phyloP scores from a whole-genome alignment of 1,140 invertebrate species.

The Drosophila oshimai region DNA sequence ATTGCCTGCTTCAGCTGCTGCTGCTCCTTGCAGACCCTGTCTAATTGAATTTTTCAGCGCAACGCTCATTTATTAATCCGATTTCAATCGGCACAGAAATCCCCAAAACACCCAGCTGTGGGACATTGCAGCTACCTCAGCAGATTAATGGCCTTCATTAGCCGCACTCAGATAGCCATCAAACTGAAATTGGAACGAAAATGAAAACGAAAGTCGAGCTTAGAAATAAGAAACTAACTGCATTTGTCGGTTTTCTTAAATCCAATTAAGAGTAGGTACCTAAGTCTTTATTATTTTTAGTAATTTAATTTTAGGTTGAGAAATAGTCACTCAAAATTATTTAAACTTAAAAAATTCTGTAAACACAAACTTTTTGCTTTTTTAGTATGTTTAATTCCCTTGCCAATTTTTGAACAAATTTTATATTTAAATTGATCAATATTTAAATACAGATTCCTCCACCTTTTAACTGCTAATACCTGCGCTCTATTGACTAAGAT shows the following conservation, averaged over 20 bases:
- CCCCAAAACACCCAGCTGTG: conserved; percentile 31
- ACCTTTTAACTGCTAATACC: neutral
- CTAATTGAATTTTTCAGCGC: conserved; percentile 72
- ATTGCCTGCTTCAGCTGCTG: neutral
- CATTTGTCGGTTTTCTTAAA: too few species aligned
- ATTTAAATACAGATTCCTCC: too few species aligned
- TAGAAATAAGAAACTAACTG: conserved; percentile 2
- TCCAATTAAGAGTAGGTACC: too few species aligned
- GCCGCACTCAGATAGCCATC: conserved; percentile 67
- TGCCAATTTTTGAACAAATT: too few species aligned
- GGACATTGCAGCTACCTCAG: conserved; percentile 7
- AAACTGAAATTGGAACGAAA: conserved; percentile 23
- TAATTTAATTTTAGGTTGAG: too few species aligned
- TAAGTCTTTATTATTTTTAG: too few species aligned
- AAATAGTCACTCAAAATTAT: too few species aligned
- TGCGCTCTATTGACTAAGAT: neutral
- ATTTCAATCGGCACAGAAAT: conserved; percentile 66
- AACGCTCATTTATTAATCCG: conserved; percentile 77
- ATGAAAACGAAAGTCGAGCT: conserved; percentile 36
- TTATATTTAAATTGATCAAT: too few species aligned
- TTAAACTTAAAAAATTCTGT: too few species aligned
- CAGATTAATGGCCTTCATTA: conserved; percentile 77
- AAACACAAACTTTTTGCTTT: too few species aligned
- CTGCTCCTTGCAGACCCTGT: conserved; percentile 1
- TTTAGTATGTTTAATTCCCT: too few species aligned